Conservation (phyloP, 2,888 invertebrate species). For the Celastrina argiolus region DNA sequence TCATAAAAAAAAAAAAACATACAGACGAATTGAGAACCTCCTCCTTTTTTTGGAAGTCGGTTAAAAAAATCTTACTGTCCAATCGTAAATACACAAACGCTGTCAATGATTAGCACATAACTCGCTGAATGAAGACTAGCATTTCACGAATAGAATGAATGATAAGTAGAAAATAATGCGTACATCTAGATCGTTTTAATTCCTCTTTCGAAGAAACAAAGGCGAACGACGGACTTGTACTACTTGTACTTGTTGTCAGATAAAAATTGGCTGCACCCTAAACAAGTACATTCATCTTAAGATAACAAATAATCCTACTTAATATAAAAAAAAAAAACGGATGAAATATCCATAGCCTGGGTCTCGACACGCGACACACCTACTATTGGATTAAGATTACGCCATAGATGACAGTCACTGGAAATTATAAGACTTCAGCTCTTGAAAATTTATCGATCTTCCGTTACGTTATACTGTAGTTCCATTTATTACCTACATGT, state of each 20-base stretch:
- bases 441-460: slow-evolving; percentile 8
- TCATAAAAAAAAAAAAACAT: too few species aligned
- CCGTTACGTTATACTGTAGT: neutral
- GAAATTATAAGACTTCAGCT: slow-evolving; percentile 14
- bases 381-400: slow-evolving; percentile 20
- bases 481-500: neutral
- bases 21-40: too few species aligned
- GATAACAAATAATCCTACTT: neutral
- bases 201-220: too few species aligned
- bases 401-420: neutral
- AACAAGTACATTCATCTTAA: neutral
- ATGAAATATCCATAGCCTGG: neutral
- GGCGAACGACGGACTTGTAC: neutral
- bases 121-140: neutral
- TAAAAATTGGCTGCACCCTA: neutral
- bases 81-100: neutral
- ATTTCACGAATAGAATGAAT: slow-evolving; percentile 5
- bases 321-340: neutral
- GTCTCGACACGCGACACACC: neutral
- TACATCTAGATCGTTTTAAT: too few species aligned
- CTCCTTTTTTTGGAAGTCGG: too few species aligned
- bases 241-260: neutral
- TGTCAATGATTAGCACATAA: neutral
- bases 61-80: neutral
- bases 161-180: neutral